Base-by-base conservation (phyloP, 2,797 vertebrate genomes). In the Mionectes olivaceus region DNA sequence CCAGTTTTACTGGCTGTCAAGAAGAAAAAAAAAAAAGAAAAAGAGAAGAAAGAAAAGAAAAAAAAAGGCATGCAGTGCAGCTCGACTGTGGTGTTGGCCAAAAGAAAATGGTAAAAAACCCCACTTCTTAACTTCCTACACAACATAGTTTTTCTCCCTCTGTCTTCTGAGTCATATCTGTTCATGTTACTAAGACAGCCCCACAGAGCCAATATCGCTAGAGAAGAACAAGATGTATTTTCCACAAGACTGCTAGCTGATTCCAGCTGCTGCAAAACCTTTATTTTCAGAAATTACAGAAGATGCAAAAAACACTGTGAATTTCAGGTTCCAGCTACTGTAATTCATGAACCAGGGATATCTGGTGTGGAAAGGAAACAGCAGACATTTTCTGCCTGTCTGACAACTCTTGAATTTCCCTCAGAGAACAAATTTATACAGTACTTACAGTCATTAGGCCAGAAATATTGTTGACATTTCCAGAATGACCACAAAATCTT, bases 91-190 rank as follows among this genome's bases (percentile, higher is more conserved):
- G 46, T 81, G 24, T 32, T 78, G 53, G 60, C 63, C 74, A 71
- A 87, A 90, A 73, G 47, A 65, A 82, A 83, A 61, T 3, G 56
- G 43, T 39, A 65, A 78, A 67, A 41, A 44, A 7, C 0, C 0
- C 3, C 2, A 15, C 49, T 80, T 90, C 90, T 85, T 25, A 89
- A 77, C 83, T 94, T 95, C 94, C 91, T 88, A 86, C 91, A 91
- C 70, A 92, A 70, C 74, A 69, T 4, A 84, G 61, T 91, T 92
- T 59, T 69, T 96, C 70, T 91, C 73, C 24, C 87, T 92, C 64
- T 90, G 64, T 74, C 81, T 85, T 95, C 90, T 95, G 96, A 95
- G 85, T 94, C 87, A 91, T 94, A 89, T 94, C 82, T 94, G 65
- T 68, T 86, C 59, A 33, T 53, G 53, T 86, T 88, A 89, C 89